Percentiles rank a stretch among this genome's conserved stretches.
These are phyloP conservation scores for Callospermophilus lateralis DNA, from an alignment of 2,113 vertebrate species.

Conservation along the genomic window DNA sequence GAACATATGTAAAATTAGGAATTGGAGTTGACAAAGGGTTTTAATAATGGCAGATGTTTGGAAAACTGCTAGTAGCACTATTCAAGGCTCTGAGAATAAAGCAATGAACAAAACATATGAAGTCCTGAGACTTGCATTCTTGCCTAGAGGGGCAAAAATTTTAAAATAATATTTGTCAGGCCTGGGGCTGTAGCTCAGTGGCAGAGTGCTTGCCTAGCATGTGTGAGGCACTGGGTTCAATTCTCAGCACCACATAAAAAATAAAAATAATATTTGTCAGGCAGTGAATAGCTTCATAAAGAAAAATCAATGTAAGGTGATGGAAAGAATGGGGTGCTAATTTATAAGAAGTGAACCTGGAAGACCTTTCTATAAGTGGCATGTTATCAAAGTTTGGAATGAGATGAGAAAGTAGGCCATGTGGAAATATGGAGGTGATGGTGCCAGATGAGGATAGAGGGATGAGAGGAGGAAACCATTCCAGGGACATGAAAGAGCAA, in stretches of 20 bases:
- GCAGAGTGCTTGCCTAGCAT: no score
- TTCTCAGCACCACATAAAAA: no score
- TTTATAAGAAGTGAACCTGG: not conserved
- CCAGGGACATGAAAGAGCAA: not conserved
- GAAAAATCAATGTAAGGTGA: not conserved
- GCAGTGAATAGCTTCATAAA: not conserved
- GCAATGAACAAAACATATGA: not conserved
- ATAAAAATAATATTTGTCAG: not conserved
- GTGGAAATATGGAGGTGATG: not conserved
- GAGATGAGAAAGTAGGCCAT: not conserved
- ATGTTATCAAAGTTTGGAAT: not conserved
- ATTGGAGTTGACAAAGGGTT: not conserved
- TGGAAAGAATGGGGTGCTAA: not conserved
- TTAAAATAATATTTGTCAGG: not conserved
- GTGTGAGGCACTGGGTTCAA: no score
- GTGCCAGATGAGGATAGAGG: no score
- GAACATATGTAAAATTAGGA: not conserved
- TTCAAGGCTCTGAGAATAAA: not conserved
- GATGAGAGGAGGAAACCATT: not conserved
- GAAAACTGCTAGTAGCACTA: not conserved
- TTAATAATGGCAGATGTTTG: not conserved
- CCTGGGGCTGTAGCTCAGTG: no score
- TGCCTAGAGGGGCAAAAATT: not conserved
- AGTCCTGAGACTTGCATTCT: not conserved
- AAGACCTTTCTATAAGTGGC: not conserved